phyloP scores from a whole-genome alignment of 1,140 invertebrate genomes.

The Drosophila tsacasi region DNA sequence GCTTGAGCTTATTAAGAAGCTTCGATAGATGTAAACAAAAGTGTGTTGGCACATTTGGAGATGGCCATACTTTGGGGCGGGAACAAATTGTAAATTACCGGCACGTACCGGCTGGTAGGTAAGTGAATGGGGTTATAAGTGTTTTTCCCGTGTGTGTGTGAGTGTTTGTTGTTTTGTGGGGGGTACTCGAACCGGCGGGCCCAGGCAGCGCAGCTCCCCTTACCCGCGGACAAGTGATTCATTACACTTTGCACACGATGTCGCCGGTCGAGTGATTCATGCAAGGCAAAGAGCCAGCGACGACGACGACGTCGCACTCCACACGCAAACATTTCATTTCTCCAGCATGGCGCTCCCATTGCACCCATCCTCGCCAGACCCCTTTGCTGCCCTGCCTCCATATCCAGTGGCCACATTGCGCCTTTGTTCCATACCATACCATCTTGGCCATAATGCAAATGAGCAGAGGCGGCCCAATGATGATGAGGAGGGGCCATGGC shows the following conservation, averaged over 20 bases:
- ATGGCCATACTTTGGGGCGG: constrained; percentile 33
- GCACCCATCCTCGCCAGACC: constrained; percentile 13
- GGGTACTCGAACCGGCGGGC: constrained; percentile 16
- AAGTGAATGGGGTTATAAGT: constrained; percentile 17
- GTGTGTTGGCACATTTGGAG: constrained; percentile 17
- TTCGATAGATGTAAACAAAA: constrained; percentile 11
- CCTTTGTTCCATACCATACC: constrained; percentile 29
- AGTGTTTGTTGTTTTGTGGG: constrained; percentile 6
- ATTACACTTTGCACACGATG: constrained; percentile 57
- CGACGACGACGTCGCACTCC: constrained; percentile 14
- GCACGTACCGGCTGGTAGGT: constrained; percentile 50
- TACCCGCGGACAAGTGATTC: constrained; percentile 53
- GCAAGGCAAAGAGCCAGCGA: constrained; percentile 18
- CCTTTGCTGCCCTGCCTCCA: background rate
- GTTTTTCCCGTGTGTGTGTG: constrained; percentile 1
- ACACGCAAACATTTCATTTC: constrained; percentile 62
- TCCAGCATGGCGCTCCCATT: constrained; percentile 47
- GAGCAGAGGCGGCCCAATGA: constrained; percentile 2
- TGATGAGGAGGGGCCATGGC: constrained; percentile 7
- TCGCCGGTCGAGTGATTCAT: constrained; percentile 67
- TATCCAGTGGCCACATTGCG: background rate
- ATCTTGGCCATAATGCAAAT: constrained; percentile 38
- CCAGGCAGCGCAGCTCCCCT: background rate
- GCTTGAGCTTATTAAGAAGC: background rate
- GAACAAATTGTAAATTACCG: constrained; percentile 67